These are phyloP conservation scores for Thunnus maccoyii DNA, from an alignment of 2,113 vertebrate genomes.

Conservation along the genomic window DNA sequence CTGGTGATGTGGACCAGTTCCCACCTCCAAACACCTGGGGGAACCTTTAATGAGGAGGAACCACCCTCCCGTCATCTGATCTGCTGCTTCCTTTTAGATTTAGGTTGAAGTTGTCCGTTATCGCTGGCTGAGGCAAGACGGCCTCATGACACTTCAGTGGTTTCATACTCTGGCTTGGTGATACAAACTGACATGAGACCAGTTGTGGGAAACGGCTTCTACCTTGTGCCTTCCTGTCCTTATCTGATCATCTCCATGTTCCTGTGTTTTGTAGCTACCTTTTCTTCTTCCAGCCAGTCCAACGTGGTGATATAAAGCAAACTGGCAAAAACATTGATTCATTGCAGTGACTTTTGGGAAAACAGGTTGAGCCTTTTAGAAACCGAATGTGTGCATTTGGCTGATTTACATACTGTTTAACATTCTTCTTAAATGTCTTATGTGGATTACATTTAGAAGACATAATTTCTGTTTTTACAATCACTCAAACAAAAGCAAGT, in stretches of 20 bases:
- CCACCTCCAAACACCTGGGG: conserved; percentile 94
- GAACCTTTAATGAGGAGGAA: conserved; percentile 85
- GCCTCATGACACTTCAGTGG: conserved; percentile 18
- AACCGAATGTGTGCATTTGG: conserved; percentile 50
- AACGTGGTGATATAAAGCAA: conserved; percentile 3
- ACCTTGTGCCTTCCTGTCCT: conserved; percentile 71
- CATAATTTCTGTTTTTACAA: background rate
- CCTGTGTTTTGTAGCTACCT: conserved; percentile 15
- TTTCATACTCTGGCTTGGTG: conserved; percentile 34
- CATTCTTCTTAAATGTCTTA: conserved; percentile 22
- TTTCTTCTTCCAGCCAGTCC: conserved; percentile 34
- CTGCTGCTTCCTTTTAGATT: conserved; percentile 70
- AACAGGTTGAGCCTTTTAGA: conserved; percentile 54
- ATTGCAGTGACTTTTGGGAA: conserved; percentile 25
- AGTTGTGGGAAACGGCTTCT: conserved; percentile 57
- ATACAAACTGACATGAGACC: conserved; percentile 39
- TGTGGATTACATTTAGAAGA: conserved; percentile 29
- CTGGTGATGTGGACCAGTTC: conserved; percentile 96
- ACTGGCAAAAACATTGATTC: conserved; percentile 26
- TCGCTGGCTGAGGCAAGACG: conserved; percentile 28
- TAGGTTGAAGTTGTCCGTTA: conserved; percentile 54
- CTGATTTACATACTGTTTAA: conserved; percentile 1
- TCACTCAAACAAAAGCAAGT: background rate
- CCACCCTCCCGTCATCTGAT: conserved; percentile 58
- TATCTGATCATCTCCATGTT: conserved; percentile 28